phyloP scores from a whole-genome alignment of 2,888 invertebrate species.

The Trimorus sp. region DNA sequence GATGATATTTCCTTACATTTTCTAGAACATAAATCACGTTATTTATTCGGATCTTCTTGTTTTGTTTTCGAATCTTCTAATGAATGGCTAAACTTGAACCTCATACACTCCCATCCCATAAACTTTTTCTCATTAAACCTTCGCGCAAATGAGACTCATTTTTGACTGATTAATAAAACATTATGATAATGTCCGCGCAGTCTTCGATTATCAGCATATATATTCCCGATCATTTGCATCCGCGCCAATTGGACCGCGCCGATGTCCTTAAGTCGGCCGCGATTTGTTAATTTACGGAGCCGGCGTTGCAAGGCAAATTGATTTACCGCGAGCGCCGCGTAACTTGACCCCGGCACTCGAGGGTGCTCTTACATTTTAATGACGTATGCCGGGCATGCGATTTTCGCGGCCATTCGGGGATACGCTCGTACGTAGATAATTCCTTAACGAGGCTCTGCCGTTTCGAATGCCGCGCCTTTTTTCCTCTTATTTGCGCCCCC shows the following conservation, averaged over 20 bases:
- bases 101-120: neutral
- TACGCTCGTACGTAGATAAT: slow-evolving; percentile 54
- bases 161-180: slow-evolving; percentile 55
- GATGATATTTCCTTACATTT: too few species aligned
- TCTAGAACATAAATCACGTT: too few species aligned
- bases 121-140: neutral
- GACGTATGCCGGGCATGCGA: slow-evolving; percentile 49
- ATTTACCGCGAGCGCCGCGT: slow-evolving; percentile 53
- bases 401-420: slow-evolving; percentile 39
- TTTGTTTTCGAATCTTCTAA: too few species aligned
- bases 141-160: slow-evolving; percentile 22
- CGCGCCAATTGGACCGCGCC: slow-evolving; percentile 45
- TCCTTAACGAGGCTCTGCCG: slow-evolving; percentile 55
- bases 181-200: slow-evolving; percentile 55
- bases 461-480: slow-evolving; percentile 29
- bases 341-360: slow-evolving; percentile 61
- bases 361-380: slow-evolving; percentile 64
- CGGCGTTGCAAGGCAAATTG: slow-evolving; percentile 55
- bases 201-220: slow-evolving; percentile 55
- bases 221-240: slow-evolving; percentile 59
- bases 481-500: neutral
- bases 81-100: too few species aligned
- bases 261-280: slow-evolving; percentile 39
- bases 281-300: slow-evolving; percentile 58
- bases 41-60: too few species aligned